phyloP scores from a whole-genome alignment of 1,140 invertebrate genomes.

The Platorchestia sp. region DNA sequence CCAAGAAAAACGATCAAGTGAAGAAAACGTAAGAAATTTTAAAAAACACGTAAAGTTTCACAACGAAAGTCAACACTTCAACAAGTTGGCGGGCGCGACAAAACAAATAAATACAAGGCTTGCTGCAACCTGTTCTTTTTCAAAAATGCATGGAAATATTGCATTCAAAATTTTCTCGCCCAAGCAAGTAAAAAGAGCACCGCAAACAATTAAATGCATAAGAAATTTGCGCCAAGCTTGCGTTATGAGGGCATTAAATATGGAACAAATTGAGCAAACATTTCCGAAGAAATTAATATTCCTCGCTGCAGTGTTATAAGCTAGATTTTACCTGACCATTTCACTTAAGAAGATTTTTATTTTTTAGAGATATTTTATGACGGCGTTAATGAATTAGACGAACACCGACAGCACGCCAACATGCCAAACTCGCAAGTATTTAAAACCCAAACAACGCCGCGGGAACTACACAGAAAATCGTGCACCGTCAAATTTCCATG shows the following conservation, averaged over 20 bases:
- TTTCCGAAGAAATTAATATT: neutral
- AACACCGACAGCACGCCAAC: neutral
- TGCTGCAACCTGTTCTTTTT: neutral
- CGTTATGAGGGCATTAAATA: neutral
- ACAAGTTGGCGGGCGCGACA: neutral
- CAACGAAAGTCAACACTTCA: neutral
- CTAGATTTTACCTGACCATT: neutral
- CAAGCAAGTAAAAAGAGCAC: no score
- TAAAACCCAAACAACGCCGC: neutral
- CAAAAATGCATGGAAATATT: neutral
- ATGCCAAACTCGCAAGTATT: neutral
- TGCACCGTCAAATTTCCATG: neutral
- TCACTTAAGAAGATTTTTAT: no score
- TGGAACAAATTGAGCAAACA: neutral
- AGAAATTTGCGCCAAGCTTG: no score
- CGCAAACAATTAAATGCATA: no score
- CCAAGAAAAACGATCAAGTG: neutral
- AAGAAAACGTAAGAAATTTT: neutral
- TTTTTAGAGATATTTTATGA: no score
- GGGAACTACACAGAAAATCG: neutral
- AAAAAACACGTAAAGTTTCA: neutral
- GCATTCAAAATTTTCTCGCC: no score
- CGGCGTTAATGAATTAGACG: neutral
- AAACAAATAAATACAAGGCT: neutral
- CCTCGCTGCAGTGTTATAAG: neutral